These are phyloP conservation scores for Sinelater perroti DNA, from an alignment of 2,888 invertebrate species.

Conservation along the genomic window DNA sequence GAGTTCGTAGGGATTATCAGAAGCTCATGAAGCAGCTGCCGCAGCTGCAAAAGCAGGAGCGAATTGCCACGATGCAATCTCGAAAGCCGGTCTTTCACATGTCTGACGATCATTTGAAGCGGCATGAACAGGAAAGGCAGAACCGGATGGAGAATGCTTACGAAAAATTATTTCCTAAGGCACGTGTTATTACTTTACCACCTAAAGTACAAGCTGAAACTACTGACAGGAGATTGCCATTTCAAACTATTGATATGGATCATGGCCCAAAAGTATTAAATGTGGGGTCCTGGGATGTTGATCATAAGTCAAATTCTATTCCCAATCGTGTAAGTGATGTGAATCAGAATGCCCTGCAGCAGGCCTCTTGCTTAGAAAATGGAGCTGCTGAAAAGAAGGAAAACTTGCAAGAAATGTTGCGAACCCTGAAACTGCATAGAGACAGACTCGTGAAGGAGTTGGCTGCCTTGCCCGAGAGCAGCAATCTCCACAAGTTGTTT, in stretches of 20 bases:
- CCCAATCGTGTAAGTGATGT: not conserved
- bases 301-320: constrained; percentile 1
- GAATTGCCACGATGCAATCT: constrained; percentile 50
- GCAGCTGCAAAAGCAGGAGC: constrained; percentile 56
- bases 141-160: constrained; percentile 64
- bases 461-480: constrained; percentile 49
- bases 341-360: not conserved
- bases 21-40: constrained; percentile 62
- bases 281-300: constrained; percentile 42
- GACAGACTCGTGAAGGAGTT: constrained; percentile 56
- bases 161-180: constrained; percentile 57
- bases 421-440: constrained; percentile 56
- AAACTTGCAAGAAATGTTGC: constrained; percentile 54
- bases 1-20: constrained; percentile 62
- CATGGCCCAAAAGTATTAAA: constrained; percentile 33
- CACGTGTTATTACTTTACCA: constrained; percentile 52
- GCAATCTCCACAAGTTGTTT: constrained; percentile 47
- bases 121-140: constrained; percentile 60
- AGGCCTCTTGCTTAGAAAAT: not conserved
- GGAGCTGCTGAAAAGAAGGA: constrained; percentile 24
- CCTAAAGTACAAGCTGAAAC: constrained; percentile 40
- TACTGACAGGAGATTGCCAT: constrained; percentile 29
- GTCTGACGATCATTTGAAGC: constrained; percentile 59
- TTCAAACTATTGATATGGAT: constrained; percentile 36
- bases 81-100: constrained; percentile 58